Evolutionary conservation across 2,113 vertebrate genomes (phyloP).

Genomic region (Channa argus): DNA sequence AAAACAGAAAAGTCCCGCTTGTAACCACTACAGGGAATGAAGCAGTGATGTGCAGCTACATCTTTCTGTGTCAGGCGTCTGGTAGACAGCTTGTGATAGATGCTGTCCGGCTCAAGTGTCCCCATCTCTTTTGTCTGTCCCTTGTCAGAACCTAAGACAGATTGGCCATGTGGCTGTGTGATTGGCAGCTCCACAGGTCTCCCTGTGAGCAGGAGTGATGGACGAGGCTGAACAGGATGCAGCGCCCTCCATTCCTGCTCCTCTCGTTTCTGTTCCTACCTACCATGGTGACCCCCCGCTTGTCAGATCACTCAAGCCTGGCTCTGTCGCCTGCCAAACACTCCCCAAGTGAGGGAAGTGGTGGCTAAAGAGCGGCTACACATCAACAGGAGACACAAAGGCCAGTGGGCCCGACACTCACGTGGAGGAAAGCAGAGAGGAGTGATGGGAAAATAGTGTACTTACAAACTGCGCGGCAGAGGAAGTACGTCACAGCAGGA

Average conservation of each 20-base stretch:
- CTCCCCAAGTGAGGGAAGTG: conserved; percentile 56
- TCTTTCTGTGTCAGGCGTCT: conserved; percentile 32
- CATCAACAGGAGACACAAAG: conserved; percentile 55
- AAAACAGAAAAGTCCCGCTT: background rate
- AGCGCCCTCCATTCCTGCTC: conserved; percentile 66
- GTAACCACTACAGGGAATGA: background rate
- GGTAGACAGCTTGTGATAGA: conserved; percentile 77
- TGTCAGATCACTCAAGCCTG: conserved; percentile 55
- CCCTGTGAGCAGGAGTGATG: conserved; percentile 72
- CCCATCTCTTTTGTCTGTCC: conserved; percentile 75
- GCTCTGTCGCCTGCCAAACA: conserved; percentile 39
- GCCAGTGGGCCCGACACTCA: conserved; percentile 48
- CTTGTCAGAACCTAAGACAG: conserved; percentile 76
- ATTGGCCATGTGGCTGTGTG: conserved; percentile 63
- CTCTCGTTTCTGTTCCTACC: conserved; percentile 64
- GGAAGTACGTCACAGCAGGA: conserved; percentile 66
- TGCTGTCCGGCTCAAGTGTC: conserved; percentile 73
- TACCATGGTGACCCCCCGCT: conserved; percentile 48
- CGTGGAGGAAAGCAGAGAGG: conserved; percentile 55
- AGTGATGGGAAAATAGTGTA: conserved; percentile 79
- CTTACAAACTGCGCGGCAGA: conserved; percentile 84
- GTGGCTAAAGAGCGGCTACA: conserved; percentile 45
- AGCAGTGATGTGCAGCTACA: conserved; percentile 13
- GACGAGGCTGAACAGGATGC: conserved; percentile 84
- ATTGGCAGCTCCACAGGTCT: conserved; percentile 67